phyloP scores from a whole-genome alignment of 2,113 vertebrate species.

The Mirza zaza region DNA sequence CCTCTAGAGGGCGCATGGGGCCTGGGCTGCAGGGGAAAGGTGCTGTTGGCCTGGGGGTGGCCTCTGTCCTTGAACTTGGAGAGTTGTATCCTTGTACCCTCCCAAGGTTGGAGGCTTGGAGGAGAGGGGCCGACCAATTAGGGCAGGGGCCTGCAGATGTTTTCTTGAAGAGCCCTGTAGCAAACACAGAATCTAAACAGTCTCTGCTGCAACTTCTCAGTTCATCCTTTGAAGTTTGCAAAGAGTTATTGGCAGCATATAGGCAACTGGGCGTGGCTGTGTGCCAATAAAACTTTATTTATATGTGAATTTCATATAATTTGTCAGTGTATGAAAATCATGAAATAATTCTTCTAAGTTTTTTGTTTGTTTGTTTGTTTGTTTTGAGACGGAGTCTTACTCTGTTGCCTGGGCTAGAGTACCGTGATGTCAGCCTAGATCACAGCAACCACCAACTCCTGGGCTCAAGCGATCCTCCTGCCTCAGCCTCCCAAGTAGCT shows the following conservation, averaged over 20 bases:
- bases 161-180: neutral
- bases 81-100: neutral
- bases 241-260: too few relatives aligned
- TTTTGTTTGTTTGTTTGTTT: too few relatives aligned
- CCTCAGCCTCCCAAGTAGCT: too few relatives aligned
- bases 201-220: neutral
- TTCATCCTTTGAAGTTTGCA: neutral
- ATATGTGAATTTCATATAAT: neutral
- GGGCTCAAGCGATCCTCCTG: too few relatives aligned
- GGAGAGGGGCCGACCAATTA: neutral
- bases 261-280: neutral
- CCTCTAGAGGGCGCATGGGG: conserved; percentile 3
- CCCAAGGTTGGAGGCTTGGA: neutral
- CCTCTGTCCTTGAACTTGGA: neutral
- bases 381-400: too few relatives aligned
- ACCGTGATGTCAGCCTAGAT: too few relatives aligned
- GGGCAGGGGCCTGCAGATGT: too few relatives aligned
- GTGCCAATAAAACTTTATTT: neutral
- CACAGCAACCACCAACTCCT: too few relatives aligned
- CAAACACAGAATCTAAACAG: neutral
- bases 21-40: too few relatives aligned
- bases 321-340: neutral
- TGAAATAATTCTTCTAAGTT: neutral
- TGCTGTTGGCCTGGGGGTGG: too few relatives aligned
- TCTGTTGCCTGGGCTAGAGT: too few relatives aligned